Evolutionary conservation across 1,140 invertebrate species (phyloP).

Genomic region (Apis florea): DNA sequence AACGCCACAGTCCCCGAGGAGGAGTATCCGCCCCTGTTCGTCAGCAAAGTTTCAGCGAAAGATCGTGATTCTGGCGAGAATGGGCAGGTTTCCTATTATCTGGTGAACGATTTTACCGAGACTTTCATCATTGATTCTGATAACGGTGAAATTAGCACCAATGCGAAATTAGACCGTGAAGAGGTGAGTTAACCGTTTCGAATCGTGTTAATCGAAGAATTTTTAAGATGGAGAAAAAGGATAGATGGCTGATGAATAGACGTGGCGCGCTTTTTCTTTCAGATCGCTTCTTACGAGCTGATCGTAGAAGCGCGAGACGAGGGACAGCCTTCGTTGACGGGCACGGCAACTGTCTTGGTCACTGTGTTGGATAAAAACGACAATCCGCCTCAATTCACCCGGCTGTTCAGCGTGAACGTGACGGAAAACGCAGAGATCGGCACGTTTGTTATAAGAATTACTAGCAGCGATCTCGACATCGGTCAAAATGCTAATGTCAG

Average conservation of each 20-base stretch:
- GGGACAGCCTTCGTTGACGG: slow-evolving; percentile 90
- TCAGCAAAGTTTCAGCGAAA: slow-evolving; percentile 89
- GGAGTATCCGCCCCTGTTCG: slow-evolving; percentile 88
- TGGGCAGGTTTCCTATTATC: slow-evolving; percentile 89
- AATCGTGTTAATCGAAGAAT: too few relatives aligned
- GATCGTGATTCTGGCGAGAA: slow-evolving; percentile 94
- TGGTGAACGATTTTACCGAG: slow-evolving; percentile 88
- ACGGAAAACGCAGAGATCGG: slow-evolving; percentile 97
- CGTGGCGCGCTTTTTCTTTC: not conserved
- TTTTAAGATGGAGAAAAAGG: too few relatives aligned
- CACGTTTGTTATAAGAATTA: slow-evolving; percentile 95
- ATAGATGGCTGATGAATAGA: too few relatives aligned
- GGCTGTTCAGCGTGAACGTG: slow-evolving; percentile 95
- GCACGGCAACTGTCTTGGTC: slow-evolving; percentile 91
- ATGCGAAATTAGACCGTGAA: slow-evolving; percentile 92
- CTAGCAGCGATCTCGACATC: slow-evolving; percentile 93
- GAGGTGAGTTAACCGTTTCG: too few relatives aligned
- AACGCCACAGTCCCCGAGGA: slow-evolving; percentile 93
- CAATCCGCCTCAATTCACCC: slow-evolving; percentile 95
- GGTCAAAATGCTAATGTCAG: slow-evolving; percentile 93
- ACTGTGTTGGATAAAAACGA: slow-evolving; percentile 96
- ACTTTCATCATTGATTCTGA: slow-evolving; percentile 90
- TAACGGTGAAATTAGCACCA: slow-evolving; percentile 93
- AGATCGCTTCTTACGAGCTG: slow-evolving; percentile 89
- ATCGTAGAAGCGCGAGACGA: slow-evolving; percentile 93